phyloP scores from a whole-genome alignment of 2,888 invertebrate genomes.

The Chrysodeixis includens region DNA sequence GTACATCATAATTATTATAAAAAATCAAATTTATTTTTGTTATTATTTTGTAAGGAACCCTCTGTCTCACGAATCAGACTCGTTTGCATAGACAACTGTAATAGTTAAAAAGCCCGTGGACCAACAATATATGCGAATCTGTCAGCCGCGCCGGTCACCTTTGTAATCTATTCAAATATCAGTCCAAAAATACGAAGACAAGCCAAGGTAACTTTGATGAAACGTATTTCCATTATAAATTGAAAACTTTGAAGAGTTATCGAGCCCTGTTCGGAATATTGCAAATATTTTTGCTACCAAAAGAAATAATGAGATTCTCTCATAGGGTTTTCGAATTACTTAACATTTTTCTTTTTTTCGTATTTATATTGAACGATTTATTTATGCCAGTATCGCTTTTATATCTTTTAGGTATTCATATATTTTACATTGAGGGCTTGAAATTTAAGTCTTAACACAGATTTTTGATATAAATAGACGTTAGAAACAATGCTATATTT shows the following conservation, averaged over 20 bases:
- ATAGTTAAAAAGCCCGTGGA: too few relatives aligned
- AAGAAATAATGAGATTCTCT: slow-evolving; percentile 53
- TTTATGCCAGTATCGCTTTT: slow-evolving; percentile 11
- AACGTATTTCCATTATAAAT: slow-evolving; percentile 50
- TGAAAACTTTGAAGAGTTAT: slow-evolving; percentile 47
- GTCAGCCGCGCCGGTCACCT: not conserved
- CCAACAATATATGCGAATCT: not conserved
- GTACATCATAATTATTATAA: too few relatives aligned
- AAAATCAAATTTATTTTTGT: too few relatives aligned
- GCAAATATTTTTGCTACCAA: slow-evolving; percentile 46
- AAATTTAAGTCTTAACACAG: not conserved
- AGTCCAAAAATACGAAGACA: slow-evolving; percentile 38
- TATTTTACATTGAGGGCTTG: not conserved
- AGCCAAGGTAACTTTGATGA: slow-evolving; percentile 35
- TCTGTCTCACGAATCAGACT: too few relatives aligned
- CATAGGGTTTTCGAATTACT: slow-evolving; percentile 39
- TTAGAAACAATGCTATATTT: too few relatives aligned
- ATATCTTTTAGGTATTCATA: not conserved
- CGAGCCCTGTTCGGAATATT: slow-evolving; percentile 32
- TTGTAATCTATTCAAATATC: slow-evolving; percentile 31
- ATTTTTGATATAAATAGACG: not conserved
- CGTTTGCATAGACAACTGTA: too few relatives aligned
- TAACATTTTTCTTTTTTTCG: slow-evolving; percentile 42
- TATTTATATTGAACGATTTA: slow-evolving; percentile 34
- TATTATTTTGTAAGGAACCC: too few relatives aligned